A percentile compares a stretch with the other conserved stretches of the same genome.
phyloP scores from a whole-genome alignment of 64 coral and sea anemone species.

The Astreopora myriophthalma region DNA sequence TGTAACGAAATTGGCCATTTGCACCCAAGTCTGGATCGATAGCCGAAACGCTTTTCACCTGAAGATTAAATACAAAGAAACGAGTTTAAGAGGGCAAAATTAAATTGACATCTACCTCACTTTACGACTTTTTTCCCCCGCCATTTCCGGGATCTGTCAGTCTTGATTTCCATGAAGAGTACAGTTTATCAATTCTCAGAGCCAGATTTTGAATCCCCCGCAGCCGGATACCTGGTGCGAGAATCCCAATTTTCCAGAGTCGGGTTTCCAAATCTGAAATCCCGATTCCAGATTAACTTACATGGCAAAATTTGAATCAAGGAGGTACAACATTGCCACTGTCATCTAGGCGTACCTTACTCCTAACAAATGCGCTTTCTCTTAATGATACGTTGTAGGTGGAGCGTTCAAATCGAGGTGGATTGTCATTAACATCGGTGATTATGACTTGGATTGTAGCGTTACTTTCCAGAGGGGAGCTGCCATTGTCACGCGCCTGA shows the following conservation, averaged over 20 bases:
- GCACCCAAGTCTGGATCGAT: slow-evolving; percentile 69
- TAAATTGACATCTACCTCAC: too few species aligned
- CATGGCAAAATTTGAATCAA: too few species aligned
- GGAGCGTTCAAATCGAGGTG: slow-evolving; percentile 44
- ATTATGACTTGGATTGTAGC: slow-evolving; percentile 66
- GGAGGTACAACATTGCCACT: too few species aligned
- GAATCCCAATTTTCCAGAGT: too few species aligned
- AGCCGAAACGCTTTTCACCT: slow-evolving; percentile 73
- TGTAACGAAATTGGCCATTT: slow-evolving; percentile 76
- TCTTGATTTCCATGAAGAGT: too few species aligned
- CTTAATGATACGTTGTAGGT: slow-evolving; percentile 76
- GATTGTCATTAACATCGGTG: slow-evolving; percentile 83
- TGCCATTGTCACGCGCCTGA: slow-evolving; percentile 86
- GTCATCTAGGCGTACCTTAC: slow-evolving; percentile 2
- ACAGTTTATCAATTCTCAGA: background rate
- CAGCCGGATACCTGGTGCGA: too few species aligned
- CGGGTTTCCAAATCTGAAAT: too few species aligned
- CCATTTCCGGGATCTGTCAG: too few species aligned
- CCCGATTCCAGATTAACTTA: background rate
- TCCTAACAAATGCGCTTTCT: slow-evolving; percentile 62
- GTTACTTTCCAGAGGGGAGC: slow-evolving; percentile 44
- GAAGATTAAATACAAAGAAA: background rate
- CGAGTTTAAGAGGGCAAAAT: too few species aligned
- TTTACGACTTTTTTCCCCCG: too few species aligned
- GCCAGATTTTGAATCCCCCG: background rate